Evolutionary conservation across 2,797 vertebrate species (phyloP).

Genomic region (Chrysocyon brachyurus): DNA sequence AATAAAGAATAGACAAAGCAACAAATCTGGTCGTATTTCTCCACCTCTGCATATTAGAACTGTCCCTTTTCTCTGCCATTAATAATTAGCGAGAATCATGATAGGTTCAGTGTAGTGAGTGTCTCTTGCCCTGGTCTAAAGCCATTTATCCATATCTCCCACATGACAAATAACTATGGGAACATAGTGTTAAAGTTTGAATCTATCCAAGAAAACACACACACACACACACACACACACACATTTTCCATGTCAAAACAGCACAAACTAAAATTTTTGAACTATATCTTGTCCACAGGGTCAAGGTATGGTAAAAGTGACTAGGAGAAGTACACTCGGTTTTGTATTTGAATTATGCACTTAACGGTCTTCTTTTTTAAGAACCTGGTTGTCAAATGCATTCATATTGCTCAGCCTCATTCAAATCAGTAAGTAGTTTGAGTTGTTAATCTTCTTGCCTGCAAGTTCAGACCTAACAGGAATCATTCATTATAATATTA

Average conservation of each 20-base stretch:
- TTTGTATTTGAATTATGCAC: background rate
- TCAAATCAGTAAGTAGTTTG: background rate
- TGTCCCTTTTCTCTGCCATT: background rate
- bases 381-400: background rate
- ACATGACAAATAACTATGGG: background rate
- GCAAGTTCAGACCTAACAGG: background rate
- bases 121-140: background rate
- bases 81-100: background rate
- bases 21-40: background rate
- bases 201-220: background rate
- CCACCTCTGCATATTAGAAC: background rate
- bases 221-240: background rate
- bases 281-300: background rate
- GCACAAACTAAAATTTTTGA: background rate
- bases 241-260: background rate
- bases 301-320: background rate
- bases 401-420: background rate
- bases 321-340: background rate
- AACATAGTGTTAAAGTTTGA: background rate
- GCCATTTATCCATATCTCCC: background rate
- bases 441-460: conserved; percentile 24
- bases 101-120: background rate
- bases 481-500: background rate
- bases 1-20: background rate
- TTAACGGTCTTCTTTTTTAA: conserved; percentile 19